Base-by-base conservation (phyloP, 2,797 vertebrate genomes). In the Coilia nasus region DNA sequence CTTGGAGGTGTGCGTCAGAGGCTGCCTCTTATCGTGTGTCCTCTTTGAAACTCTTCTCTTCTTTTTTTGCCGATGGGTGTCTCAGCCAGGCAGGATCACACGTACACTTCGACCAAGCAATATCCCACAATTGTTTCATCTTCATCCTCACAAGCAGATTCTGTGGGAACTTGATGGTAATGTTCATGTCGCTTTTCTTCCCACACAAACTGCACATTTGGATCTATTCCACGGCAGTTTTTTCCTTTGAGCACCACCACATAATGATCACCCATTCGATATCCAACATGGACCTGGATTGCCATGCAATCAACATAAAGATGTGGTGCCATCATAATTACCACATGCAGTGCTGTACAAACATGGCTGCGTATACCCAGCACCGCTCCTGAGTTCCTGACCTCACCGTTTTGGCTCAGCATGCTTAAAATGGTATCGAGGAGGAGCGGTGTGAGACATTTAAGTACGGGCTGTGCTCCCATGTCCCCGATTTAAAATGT, bases 21-120 rank as follows among this genome's bases (percentile, higher is more conserved):
- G 86, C 89, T 90, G 91, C 84, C 81, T 88, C 89, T 94, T 94
- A 95, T 95, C 95, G 85, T 23, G 17, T 89, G 46, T 85, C 35
- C 35, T 78, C 87, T 89, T 91, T 90, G 85, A 92, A 92, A 90
- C 90, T 92, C 91, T 91, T 75, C 85, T 88, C 84, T 54, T 41
- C 59, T 83, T 84, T 88, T 88, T 78, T 88, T 87, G 67, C 91
- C 71, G 83, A 82, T 23, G 84, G 50, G 31, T 15, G 64, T 75
- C 67, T 35, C 14, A 28, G 35, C 28, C 19, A 78, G 60, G 28
- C 47, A 46, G 25, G 12, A 14, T 9, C 64, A 75, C 62, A 83
- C 46, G 54, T n/a, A 12, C 17, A 44, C 35, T 41, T 41, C 21
- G 35, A 17, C 71, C 19, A 44, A 31, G 71, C 17, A 54, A 54